Conservation (phyloP, 92 coral and sea anemone genomes). For the Desmophyllum pertusum region DNA sequence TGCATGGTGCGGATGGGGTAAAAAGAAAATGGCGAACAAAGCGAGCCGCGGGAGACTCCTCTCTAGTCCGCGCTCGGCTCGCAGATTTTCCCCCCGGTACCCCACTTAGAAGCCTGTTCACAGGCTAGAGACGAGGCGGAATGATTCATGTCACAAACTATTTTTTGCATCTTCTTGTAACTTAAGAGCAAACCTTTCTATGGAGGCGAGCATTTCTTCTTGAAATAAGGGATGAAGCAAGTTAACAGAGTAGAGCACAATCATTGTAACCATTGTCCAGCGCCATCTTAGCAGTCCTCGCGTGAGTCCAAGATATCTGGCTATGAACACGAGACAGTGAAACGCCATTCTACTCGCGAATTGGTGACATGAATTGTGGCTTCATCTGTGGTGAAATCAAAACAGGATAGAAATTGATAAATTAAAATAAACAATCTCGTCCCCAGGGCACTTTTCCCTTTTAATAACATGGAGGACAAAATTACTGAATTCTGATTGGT, state of each 20-base stretch:
- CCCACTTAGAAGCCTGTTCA: too few relatives aligned
- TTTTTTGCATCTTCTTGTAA: too few relatives aligned
- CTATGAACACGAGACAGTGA: constrained; percentile 17
- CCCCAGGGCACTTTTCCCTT: too few relatives aligned
- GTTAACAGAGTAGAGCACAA: constrained; percentile 24
- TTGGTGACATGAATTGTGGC: not conserved
- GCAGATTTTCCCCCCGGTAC: too few relatives aligned
- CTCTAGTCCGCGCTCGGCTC: too few relatives aligned
- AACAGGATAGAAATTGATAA: not conserved
- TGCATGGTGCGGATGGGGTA: too few relatives aligned
- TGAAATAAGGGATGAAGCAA: constrained; percentile 31
- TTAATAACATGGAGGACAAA: too few relatives aligned
- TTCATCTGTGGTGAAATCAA: not conserved
- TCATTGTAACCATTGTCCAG: constrained; percentile 40
- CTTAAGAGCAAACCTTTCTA: constrained; percentile 1
- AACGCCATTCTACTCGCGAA: constrained; percentile 22
- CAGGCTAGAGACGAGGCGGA: not conserved
- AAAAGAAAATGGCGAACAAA: too few relatives aligned
- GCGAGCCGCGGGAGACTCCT: too few relatives aligned
- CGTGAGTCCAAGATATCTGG: constrained; percentile 30
- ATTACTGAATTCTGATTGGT: too few relatives aligned
- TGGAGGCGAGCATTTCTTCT: constrained; percentile 18
- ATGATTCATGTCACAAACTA: not conserved
- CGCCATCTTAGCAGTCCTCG: constrained; percentile 41
- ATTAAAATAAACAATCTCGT: too few relatives aligned